Conservation (phyloP, 1,140 invertebrate genomes). For the Drosophila lini region DNA sequence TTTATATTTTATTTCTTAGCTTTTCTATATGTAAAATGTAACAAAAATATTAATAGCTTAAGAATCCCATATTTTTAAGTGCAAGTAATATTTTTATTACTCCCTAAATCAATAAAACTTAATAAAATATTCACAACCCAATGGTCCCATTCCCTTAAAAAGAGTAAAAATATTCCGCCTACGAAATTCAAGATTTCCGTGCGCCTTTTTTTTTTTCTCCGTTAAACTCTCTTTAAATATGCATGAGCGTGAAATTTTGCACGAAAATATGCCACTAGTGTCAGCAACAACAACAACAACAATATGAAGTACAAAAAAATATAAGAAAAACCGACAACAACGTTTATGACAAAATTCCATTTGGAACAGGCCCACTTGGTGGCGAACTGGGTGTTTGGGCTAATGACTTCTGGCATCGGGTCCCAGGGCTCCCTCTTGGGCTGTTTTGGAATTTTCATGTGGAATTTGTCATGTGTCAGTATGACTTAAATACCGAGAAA, state of each 20-base stretch:
- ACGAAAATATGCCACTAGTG: slow-evolving; percentile 76
- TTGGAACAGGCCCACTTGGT: slow-evolving; percentile 52
- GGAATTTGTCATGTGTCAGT: slow-evolving; percentile 81
- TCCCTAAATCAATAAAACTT: not conserved
- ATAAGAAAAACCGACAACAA: slow-evolving; percentile 41
- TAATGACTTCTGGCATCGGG: slow-evolving; percentile 71
- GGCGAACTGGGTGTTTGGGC: slow-evolving; percentile 72
- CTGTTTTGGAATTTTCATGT: slow-evolving; percentile 65
- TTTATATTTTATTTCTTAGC: not conserved
- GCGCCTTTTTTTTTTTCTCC: slow-evolving; percentile 38
- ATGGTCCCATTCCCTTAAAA: not conserved
- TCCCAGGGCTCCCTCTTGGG: slow-evolving; percentile 23
- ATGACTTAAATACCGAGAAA: slow-evolving; percentile 80
- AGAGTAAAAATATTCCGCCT: not conserved
- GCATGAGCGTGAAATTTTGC: slow-evolving; percentile 77
- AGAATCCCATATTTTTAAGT: not conserved
- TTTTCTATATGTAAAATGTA: not conserved
- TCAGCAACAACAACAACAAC: slow-evolving; percentile 18
- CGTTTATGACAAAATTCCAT: slow-evolving; percentile 81
- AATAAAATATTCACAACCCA: slow-evolving; percentile 12
- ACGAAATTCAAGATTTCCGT: slow-evolving; percentile 17
- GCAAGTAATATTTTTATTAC: not conserved
- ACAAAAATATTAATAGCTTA: not conserved
- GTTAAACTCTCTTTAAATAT: slow-evolving; percentile 61
- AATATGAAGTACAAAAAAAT: slow-evolving; percentile 10